A percentile compares a stretch with the other conserved stretches of the same genome.
Conservation (phyloP, 2,797 vertebrate species). For the Moxostoma hubbsi region DNA sequence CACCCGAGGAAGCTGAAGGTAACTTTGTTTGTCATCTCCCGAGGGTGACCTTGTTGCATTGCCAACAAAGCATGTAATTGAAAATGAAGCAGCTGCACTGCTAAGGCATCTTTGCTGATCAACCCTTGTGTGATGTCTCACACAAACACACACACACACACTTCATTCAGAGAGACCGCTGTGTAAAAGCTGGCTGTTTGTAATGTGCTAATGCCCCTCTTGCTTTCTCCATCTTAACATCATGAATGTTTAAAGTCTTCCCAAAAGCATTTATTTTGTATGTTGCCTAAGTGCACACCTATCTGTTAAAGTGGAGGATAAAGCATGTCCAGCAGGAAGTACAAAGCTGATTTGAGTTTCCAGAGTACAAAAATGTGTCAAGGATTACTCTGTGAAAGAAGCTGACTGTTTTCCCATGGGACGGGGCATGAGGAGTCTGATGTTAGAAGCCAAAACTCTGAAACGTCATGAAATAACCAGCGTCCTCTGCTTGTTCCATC, state of each 20-base stretch:
- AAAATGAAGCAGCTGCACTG: constrained; percentile 32
- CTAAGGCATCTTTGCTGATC: constrained; percentile 39
- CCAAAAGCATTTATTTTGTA: constrained; percentile 35
- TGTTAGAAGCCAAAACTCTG: constrained; percentile 9
- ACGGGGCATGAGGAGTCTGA: constrained; percentile 10
- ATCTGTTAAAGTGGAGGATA: constrained; percentile 13
- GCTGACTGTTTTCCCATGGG: constrained; percentile 27
- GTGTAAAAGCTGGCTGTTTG: constrained; percentile 19
- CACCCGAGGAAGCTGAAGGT: constrained; percentile 41
- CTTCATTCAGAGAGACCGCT: neutral
- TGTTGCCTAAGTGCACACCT: constrained; percentile 34
- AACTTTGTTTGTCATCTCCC: constrained; percentile 51
- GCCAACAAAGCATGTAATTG: constrained; percentile 53
- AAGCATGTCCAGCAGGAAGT: constrained; percentile 29
- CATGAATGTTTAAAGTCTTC: constrained; percentile 43
- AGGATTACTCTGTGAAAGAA: constrained; percentile 20
- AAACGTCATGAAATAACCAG: neutral
- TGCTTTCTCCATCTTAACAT: constrained; percentile 31
- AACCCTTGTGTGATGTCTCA: constrained; percentile 17
- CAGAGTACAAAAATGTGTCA: constrained; percentile 24
- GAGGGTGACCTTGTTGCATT: constrained; percentile 51
- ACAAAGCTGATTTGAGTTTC: constrained; percentile 32
- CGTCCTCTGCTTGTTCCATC: neutral
- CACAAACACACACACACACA: constrained; percentile 24
- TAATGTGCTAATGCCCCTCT: neutral